Evolutionary conservation across 2,113 vertebrate genomes (phyloP).

Genomic region (Centropristis striata): DNA sequence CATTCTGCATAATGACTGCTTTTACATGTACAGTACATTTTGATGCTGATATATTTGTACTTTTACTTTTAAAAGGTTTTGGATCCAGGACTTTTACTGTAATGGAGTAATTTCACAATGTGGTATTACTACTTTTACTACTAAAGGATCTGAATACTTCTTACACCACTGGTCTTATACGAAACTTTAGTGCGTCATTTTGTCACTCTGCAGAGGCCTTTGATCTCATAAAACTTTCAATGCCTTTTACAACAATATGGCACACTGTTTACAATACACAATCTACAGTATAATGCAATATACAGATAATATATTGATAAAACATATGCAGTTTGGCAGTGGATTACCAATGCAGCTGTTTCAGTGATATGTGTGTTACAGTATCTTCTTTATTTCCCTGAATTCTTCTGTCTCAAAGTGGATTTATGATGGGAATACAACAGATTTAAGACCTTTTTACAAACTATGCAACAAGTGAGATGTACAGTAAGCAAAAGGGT

Average conservation of each 20-base stretch:
- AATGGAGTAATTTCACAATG: no score
- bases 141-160: no score
- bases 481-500: not conserved
- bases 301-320: not conserved
- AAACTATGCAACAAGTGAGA: not conserved
- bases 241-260: not conserved
- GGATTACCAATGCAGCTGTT: not conserved
- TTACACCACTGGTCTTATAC: not conserved
- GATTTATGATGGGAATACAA: not conserved
- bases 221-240: not conserved
- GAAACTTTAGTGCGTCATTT: not conserved
- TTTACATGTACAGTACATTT: no score
- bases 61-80: no score
- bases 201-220: not conserved
- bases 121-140: no score
- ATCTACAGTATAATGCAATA: not conserved
- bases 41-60: no score
- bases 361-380: not conserved
- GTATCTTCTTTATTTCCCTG: not conserved
- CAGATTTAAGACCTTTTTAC: not conserved
- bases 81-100: no score
- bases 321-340: not conserved
- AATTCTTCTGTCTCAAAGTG: slow-evolving; percentile 1
- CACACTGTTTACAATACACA: not conserved
- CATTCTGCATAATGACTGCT: no score